Base-by-base conservation (phyloP, 2,888 invertebrate genomes). In the Clitarchus hookeri region DNA sequence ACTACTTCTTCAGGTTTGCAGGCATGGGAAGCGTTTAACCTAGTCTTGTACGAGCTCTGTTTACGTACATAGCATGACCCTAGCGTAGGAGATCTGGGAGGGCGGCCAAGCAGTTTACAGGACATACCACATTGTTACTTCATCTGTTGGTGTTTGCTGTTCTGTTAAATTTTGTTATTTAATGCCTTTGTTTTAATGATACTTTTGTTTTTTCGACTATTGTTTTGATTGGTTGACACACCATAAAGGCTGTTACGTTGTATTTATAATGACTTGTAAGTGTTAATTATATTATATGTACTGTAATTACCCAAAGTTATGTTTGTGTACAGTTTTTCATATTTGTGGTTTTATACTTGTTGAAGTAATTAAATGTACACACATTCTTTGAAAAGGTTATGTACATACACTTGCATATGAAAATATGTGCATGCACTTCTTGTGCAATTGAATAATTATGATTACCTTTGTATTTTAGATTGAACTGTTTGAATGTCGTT, bases 21-120 rank as follows among this genome's bases (percentile, higher is more conserved):
- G 65, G 16, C 23, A 23, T 65, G 65, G 65, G 65, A 23, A 65
- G 65, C 65, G 65, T 65, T 23, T 65, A 65, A 65, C 65, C 65
- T 65, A 65, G 65, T 65, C 65, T 65, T 65, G 65, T 65, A 65
- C 16, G 65, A 65, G 65, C 65, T 65, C 65, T 65, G 65, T 65
- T 65, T 65, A 65, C 65, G 65, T 65, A n/a, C n/a, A n/a, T n/a
- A 23, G 65, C 65, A 16, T 65, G 65, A 65, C 65, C 48, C 65
- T 65, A 65, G 65, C 16, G 65, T 65, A 65, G 65, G 19, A 65
- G 65, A 12, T 65, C 19, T 65, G 65, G 65, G 65, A 65, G 65
- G 65, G 65, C 16, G 65, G 65, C 65, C 65, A 13, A 6, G 65
- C 65, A 65, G 65, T 65, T 65, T 65, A 48, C 23, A 65, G 16